phyloP scores from a whole-genome alignment of 2,113 vertebrate genomes.

The Anser brachyrhynchus region DNA sequence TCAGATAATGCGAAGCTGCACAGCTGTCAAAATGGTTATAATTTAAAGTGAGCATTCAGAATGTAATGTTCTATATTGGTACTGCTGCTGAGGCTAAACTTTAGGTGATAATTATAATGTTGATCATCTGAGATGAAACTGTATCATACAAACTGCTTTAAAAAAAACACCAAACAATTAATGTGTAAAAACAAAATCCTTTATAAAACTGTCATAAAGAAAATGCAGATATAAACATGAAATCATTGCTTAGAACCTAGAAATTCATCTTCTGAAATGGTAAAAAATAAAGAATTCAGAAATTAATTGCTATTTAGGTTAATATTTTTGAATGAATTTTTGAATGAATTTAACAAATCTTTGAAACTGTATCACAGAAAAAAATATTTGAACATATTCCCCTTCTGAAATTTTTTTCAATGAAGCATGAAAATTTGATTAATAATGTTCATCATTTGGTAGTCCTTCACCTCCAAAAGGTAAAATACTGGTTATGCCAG shows the following conservation, averaged over 20 bases:
- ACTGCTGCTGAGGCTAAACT: conserved; percentile 64
- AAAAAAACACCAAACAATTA: conserved; percentile 17
- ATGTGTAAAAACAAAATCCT: conserved; percentile 35
- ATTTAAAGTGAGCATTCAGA: conserved; percentile 73
- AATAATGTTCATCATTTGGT: neutral
- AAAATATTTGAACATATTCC: neutral
- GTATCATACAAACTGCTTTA: conserved; percentile 61
- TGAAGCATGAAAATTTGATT: neutral
- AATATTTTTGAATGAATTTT: conserved; percentile 16
- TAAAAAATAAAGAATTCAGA: neutral
- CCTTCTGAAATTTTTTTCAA: neutral
- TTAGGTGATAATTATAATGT: conserved; percentile 68
- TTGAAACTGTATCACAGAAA: neutral
- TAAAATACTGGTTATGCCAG: neutral
- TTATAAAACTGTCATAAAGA: conserved; percentile 29
- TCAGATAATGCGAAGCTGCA: conserved; percentile 62
- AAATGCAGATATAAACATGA: neutral
- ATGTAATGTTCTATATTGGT: conserved; percentile 63
- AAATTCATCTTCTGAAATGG: conserved; percentile 8
- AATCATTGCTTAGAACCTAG: conserved; percentile 26
- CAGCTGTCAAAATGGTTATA: conserved; percentile 73
- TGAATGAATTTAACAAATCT: neutral
- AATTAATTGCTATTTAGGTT: conserved; percentile 27
- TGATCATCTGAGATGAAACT: conserved; percentile 69
- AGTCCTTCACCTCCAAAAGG: neutral